Base-by-base conservation (phyloP, 2,113 vertebrate genomes). In the Emydura subglobosa region DNA sequence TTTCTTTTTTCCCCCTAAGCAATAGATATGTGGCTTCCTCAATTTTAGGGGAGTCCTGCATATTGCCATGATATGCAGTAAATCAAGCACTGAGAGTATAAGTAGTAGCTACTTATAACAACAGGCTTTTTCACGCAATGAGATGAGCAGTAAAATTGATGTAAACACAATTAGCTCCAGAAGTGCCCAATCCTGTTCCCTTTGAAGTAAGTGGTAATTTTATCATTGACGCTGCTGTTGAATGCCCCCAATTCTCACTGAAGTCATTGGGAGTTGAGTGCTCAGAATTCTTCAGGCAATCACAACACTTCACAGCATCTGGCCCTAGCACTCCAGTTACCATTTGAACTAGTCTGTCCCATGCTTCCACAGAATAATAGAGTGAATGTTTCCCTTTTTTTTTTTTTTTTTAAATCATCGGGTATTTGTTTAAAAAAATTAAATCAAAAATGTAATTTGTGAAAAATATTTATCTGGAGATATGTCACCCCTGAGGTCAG, bases 141-240 rank as follows among this genome's bases (percentile, higher is more conserved):
- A 89, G 91, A 74, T 84, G 59, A 92, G 88, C 82, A 95, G 94
- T 82, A 93, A 87, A 90, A 87, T 44, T 50, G 2, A 25, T 95
- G 92, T 84, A 92, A 94, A 51, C 59, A 57, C 53, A 78, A 24
- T 49, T 68, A n/a, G 47, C 31, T 68, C 59, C n/a, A 19, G 51
- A 85, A 68, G 10, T 5, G 10, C 24, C 34, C 24, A 11, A 10
- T 19, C 34, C 49, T 85, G 68, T 72, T 29, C 27, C 65, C 61
- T 21, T 34, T 72, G n/a, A n/a, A 53, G 27, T 42, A 53, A 53
- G 16, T 85, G 59, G 50, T 6, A 72, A 72, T n/a, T 65, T 47
- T 85, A 34, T 47, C 8, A 29, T 25, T n/a, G n/a, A 24, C 50
- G 6, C 34, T 16, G n/a, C n/a, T 53, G 24, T 22, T 24, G 9